phyloP scores from a whole-genome alignment of 2,888 invertebrate species.

The Trisateles emortualis region DNA sequence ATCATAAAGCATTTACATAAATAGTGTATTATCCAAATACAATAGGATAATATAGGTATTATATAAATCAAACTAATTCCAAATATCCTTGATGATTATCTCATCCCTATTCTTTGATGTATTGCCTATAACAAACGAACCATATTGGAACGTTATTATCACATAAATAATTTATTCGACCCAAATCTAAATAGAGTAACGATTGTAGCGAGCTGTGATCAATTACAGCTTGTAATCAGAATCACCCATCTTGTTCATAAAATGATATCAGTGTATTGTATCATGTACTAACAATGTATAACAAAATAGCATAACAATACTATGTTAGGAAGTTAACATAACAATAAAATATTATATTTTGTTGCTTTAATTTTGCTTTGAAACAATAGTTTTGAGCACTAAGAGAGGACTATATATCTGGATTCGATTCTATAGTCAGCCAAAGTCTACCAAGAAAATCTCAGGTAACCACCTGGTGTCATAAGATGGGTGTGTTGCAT shows the following conservation, averaged over 20 bases:
- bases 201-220: constrained; percentile 46
- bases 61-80: neutral
- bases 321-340: no score
- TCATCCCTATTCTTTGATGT: neutral
- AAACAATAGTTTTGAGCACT: no score
- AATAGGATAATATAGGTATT: neutral
- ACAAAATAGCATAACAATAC: neutral
- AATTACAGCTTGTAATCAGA: constrained; percentile 62
- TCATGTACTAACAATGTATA: constrained; percentile 16
- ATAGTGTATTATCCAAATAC: neutral
- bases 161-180: constrained; percentile 59
- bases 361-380: no score
- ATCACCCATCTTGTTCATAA: constrained; percentile 66
- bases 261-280: constrained; percentile 59
- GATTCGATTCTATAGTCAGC: no score
- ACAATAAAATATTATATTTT: no score
- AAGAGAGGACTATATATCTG: no score
- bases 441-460: no score
- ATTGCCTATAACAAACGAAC: constrained; percentile 30
- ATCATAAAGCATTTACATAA: no score
- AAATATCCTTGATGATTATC: neutral
- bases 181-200: constrained; percentile 61
- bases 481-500: no score
- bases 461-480: no score
- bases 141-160: constrained; percentile 46